A percentile compares a stretch with the other conserved stretches of the same genome.
phyloP scores from a whole-genome alignment of 2,888 invertebrate genomes.

The Synanthedon vespiformis region DNA sequence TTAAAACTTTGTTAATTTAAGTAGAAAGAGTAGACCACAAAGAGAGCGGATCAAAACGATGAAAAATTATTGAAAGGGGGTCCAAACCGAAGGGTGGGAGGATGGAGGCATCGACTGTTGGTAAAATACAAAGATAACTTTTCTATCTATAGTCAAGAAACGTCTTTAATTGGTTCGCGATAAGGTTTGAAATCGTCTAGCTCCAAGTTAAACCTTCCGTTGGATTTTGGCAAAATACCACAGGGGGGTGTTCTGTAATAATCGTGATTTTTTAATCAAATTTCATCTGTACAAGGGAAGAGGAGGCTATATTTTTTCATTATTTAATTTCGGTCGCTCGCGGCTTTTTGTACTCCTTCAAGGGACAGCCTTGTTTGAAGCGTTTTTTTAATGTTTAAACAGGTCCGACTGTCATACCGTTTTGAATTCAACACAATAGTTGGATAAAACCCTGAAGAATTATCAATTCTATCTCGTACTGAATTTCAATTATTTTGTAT shows the following conservation, averaged over 20 bases:
- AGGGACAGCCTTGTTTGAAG: constrained; percentile 61
- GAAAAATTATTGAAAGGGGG: constrained; percentile 71
- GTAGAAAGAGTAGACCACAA: constrained; percentile 61
- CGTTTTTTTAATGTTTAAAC: constrained; percentile 47
- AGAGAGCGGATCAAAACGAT: constrained; percentile 65
- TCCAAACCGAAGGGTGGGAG: constrained; percentile 33
- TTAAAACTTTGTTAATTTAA: constrained; percentile 70
- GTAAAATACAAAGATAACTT: constrained; percentile 32
- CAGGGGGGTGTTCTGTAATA: constrained; percentile 60
- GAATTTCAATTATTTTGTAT: no score
- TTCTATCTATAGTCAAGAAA: constrained; percentile 10
- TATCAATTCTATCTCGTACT: no score
- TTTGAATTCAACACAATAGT: not conserved
- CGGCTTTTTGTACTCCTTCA: constrained; percentile 56
- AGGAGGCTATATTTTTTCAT: constrained; percentile 69
- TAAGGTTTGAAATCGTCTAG: not conserved
- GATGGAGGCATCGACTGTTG: constrained; percentile 54
- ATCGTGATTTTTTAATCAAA: constrained; percentile 73
- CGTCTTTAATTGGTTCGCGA: not conserved
- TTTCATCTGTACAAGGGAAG: constrained; percentile 65
- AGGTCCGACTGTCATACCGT: constrained; percentile 26
- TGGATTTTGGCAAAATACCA: constrained; percentile 26
- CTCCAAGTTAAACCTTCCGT: not conserved
- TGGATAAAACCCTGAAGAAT: no score
- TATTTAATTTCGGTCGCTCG: constrained; percentile 66